phyloP scores from a whole-genome alignment of 2,888 invertebrate species.

The Pandemis heparana region DNA sequence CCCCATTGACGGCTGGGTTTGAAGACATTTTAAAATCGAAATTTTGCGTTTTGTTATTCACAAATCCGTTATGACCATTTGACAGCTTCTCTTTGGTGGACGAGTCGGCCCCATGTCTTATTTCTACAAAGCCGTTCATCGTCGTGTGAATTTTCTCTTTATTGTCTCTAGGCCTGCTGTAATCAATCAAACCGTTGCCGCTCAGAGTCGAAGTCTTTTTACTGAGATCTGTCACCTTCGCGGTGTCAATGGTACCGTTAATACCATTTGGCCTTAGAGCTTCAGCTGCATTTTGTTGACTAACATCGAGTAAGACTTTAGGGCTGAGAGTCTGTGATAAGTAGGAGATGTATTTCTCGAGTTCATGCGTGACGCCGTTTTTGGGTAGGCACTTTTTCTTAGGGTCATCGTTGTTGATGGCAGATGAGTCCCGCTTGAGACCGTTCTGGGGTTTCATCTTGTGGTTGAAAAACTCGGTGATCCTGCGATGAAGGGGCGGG shows the following conservation, averaged over 20 bases:
- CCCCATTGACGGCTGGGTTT: slow-evolving; percentile 76
- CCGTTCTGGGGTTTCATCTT: slow-evolving; percentile 90
- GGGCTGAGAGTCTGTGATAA: slow-evolving; percentile 80
- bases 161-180: slow-evolving; percentile 62
- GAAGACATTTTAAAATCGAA: slow-evolving; percentile 57
- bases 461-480: slow-evolving; percentile 94
- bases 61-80: slow-evolving; percentile 65
- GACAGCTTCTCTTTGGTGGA: slow-evolving; percentile 62
- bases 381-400: slow-evolving; percentile 79
- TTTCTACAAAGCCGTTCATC: slow-evolving; percentile 76
- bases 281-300: slow-evolving; percentile 66
- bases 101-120: slow-evolving; percentile 64
- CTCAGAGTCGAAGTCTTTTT: slow-evolving; percentile 58
- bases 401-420: slow-evolving; percentile 65
- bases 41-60: slow-evolving; percentile 65
- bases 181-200: slow-evolving; percentile 66
- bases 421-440: slow-evolving; percentile 75
- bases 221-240: slow-evolving; percentile 61
- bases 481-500: slow-evolving; percentile 89
- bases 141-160: slow-evolving; percentile 64
- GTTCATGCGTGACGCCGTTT: slow-evolving; percentile 78
- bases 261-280: slow-evolving; percentile 54
- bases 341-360: slow-evolving; percentile 82
- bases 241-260: slow-evolving; percentile 55
- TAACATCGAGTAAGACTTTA: slow-evolving; percentile 77